phyloP scores from a whole-genome alignment of 2,797 vertebrate species.

The Botia almorhae region DNA sequence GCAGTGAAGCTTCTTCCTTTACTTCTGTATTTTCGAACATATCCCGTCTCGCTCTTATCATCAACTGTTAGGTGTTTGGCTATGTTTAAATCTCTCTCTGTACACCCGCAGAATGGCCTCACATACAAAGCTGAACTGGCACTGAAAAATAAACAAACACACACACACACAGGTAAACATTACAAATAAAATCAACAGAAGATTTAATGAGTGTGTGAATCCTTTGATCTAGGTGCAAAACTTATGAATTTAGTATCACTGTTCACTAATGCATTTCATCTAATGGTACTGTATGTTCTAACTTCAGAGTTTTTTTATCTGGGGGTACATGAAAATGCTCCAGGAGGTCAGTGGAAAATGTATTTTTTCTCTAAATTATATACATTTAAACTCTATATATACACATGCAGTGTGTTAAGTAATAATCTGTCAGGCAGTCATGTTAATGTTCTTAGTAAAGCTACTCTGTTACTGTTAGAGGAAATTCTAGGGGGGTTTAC shows the following conservation, averaged over 20 bases:
- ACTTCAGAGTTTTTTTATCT: not conserved
- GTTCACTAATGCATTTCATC: not conserved
- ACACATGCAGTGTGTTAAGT: too few species aligned
- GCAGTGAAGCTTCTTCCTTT: constrained; percentile 3
- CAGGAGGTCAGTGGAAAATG: not conserved
- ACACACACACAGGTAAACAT: constrained; percentile 1
- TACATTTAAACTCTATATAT: too few species aligned
- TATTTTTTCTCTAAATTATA: too few species aligned
- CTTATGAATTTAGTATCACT: not conserved
- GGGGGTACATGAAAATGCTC: too few species aligned
- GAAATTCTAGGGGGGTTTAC: too few species aligned
- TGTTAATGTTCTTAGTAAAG: too few species aligned
- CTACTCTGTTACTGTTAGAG: too few species aligned
- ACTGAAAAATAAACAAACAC: constrained; percentile 78
- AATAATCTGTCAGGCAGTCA: too few species aligned
- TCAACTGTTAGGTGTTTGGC: constrained; percentile 54
- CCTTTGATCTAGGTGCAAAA: not conserved
- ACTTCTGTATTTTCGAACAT: constrained; percentile 57
- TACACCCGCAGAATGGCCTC: constrained; percentile 94
- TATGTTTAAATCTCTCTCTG: constrained; percentile 80
- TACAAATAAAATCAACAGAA: not conserved
- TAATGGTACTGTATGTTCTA: not conserved
- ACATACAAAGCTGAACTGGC: constrained; percentile 97
- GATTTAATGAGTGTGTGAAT: not conserved
- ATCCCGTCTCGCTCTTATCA: constrained; percentile 15